Conservation (phyloP, 1,140 invertebrate genomes). For the Dufourea novaeangliae region DNA sequence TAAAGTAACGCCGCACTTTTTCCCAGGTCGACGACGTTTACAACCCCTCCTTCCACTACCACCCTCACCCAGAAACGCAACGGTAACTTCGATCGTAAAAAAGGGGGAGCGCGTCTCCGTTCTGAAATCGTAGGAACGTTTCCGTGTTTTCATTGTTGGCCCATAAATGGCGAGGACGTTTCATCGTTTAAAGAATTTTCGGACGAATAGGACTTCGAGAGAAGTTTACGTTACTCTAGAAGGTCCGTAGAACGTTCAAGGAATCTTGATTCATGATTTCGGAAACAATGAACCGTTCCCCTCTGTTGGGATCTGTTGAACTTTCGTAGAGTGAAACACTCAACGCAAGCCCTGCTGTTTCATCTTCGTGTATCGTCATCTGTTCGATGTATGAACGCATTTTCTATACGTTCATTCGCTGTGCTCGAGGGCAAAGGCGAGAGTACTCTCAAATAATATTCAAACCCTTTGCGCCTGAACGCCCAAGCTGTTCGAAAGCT, state of each 20-base stretch:
- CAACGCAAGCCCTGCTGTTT: too few relatives aligned
- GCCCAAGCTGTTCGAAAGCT: too few relatives aligned
- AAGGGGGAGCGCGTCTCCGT: constrained; percentile 17
- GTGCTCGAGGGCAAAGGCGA: neutral
- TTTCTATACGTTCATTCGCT: too few relatives aligned
- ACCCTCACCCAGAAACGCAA: neutral
- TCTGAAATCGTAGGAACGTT: constrained; percentile 34
- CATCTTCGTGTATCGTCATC: too few relatives aligned
- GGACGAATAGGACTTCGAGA: neutral
- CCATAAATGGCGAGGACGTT: neutral
- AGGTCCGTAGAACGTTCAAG: too few relatives aligned
- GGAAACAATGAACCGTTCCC: too few relatives aligned
- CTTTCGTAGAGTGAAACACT: too few relatives aligned
- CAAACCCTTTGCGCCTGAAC: neutral
- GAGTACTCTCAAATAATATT: neutral
- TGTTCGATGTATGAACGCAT: too few relatives aligned
- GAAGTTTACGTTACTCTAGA: too few relatives aligned
- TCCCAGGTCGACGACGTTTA: constrained; percentile 23
- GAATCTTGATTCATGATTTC: too few relatives aligned
- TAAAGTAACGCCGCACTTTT: constrained; percentile 50
- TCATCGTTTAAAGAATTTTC: neutral
- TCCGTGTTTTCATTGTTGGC: neutral
- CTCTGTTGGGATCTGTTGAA: too few relatives aligned
- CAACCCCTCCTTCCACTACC: neutral
- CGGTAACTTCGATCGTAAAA: constrained; percentile 48